These are phyloP conservation scores for Theropithecus gelada DNA, from an alignment of 2,113 vertebrate genomes.

Conservation along the genomic window DNA sequence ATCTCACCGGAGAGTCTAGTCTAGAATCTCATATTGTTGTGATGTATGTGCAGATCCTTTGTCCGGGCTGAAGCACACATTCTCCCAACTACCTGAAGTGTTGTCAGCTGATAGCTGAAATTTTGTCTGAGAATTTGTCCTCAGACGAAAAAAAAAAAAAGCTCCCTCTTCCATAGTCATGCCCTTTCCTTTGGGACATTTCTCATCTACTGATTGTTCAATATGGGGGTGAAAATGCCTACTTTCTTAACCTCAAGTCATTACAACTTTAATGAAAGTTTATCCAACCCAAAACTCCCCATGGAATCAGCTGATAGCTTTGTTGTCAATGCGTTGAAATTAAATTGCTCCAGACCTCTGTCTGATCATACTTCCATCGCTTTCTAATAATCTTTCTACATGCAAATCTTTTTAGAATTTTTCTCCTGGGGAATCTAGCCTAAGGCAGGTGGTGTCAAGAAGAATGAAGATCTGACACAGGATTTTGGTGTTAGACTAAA, in stretches of 20 bases:
- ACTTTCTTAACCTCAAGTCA: background rate
- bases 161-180: background rate
- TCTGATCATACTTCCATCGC: background rate
- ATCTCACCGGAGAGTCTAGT: background rate
- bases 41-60: background rate
- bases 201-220: background rate
- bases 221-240: background rate
- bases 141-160: background rate
- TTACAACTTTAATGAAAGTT: background rate
- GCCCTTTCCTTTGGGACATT: background rate
- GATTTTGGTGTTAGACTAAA: background rate
- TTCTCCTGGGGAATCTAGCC: background rate
- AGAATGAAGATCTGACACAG: background rate
- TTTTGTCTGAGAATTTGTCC: background rate
- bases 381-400: background rate
- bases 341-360: background rate
- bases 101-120: background rate
- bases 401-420: background rate
- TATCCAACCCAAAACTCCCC: background rate
- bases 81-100: background rate
- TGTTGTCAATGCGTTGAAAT: background rate
- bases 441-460: background rate
- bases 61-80: background rate
- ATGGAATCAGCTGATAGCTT: background rate
- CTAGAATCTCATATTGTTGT: background rate